Evolutionary conservation across 2,888 invertebrate species (phyloP).

Genomic region (Eupithecia exiguata): DNA sequence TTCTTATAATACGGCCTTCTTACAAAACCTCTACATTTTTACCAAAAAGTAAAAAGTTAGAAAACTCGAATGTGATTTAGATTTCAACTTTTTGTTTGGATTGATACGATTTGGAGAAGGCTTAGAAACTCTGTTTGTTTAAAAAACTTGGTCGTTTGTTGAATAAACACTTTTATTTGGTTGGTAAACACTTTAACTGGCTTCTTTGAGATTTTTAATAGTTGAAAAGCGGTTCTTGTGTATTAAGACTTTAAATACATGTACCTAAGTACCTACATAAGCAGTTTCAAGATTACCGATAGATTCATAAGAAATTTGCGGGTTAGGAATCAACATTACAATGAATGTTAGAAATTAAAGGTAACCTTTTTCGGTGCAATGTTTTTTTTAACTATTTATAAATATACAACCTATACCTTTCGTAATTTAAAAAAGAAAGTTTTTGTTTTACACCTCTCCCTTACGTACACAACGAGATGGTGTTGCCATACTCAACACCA

Average conservation of each 20-base stretch:
- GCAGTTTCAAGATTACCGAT: not conserved
- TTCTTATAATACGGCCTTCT: not conserved
- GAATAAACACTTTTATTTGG: slow-evolving; percentile 20
- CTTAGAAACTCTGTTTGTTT: slow-evolving; percentile 39
- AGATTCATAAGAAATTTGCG: not conserved
- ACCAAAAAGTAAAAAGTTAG: not conserved
- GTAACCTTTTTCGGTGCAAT: not conserved
- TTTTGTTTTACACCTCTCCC: too few species aligned
- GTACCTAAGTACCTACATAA: not conserved
- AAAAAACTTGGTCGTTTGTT: slow-evolving; percentile 43
- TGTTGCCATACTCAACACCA: too few species aligned
- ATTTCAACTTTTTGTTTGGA: slow-evolving; percentile 20
- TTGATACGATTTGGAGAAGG: slow-evolving; percentile 37
- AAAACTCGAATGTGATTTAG: not conserved
- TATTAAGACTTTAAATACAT: not conserved
- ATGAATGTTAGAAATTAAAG: not conserved
- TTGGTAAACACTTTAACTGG: slow-evolving; percentile 9
- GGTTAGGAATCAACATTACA: too few species aligned
- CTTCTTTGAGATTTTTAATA: slow-evolving; percentile 7
- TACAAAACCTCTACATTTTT: not conserved
- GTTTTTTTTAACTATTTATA: too few species aligned
- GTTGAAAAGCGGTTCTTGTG: not conserved
- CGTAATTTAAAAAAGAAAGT: too few species aligned
- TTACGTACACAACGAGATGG: too few species aligned
- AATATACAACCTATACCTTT: too few species aligned